Conservation (phyloP, 1,140 invertebrate species). For the Oreohelix idahoensis region DNA sequence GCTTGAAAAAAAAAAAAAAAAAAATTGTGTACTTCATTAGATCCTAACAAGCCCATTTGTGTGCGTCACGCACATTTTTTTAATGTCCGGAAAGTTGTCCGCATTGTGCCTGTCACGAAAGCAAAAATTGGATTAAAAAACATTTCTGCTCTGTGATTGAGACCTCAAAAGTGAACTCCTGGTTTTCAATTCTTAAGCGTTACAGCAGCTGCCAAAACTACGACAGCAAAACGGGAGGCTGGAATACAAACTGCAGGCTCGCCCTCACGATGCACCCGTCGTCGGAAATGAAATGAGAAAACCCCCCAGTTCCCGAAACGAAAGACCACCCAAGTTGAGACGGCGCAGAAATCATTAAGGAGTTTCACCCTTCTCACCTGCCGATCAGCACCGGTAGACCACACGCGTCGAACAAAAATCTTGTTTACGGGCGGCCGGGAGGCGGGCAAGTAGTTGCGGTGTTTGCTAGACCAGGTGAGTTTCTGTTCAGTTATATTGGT, state of each 20-base stretch:
- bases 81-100: background rate
- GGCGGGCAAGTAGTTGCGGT: constrained; percentile 12
- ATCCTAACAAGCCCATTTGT: background rate
- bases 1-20: background rate
- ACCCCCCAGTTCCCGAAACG: background rate
- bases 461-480: constrained; percentile 5
- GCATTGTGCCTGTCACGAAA: background rate
- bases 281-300: constrained; percentile 19
- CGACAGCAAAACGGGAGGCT: background rate
- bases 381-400: constrained; percentile 5
- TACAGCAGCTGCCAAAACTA: constrained; percentile 13
- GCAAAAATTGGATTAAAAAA: background rate
- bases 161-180: background rate
- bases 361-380: constrained; percentile 18
- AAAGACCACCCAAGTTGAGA: constrained; percentile 7
- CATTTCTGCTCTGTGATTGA: background rate
- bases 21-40: background rate
- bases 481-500: background rate
- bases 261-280: constrained; percentile 1
- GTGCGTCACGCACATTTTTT: background rate
- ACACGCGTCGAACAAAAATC: constrained; percentile 16
- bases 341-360: constrained; percentile 13
- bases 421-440: constrained; percentile 16
- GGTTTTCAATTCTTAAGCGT: constrained; percentile 1
- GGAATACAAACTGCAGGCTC: constrained; percentile 6